Conservation (phyloP, 2,113 vertebrate species). For the Amazona guildingii region DNA sequence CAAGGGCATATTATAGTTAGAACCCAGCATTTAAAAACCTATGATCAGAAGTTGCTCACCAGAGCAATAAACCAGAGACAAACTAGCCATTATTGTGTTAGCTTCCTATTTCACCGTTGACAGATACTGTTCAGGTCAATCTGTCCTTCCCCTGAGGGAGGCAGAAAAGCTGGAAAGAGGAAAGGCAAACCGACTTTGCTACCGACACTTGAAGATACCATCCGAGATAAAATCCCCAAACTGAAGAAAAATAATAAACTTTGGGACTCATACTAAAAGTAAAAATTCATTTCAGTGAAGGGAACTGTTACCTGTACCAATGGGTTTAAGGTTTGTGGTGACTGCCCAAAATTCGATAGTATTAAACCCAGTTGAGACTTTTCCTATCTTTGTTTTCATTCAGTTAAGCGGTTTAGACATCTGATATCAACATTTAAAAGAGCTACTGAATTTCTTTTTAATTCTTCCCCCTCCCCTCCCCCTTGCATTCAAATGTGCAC, state of each 20-base stretch:
- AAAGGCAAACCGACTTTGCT: neutral
- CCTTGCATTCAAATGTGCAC: neutral
- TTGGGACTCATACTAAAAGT: neutral
- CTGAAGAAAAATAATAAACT: neutral
- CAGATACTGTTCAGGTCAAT: neutral
- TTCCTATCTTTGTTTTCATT: neutral
- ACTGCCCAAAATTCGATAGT: neutral
- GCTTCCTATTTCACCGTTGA: neutral
- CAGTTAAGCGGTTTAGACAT: neutral
- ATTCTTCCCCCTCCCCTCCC: neutral
- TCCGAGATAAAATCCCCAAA: neutral
- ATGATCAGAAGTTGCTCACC: neutral
- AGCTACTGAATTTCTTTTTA: neutral
- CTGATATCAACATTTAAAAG: neutral
- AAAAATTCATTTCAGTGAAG: neutral
- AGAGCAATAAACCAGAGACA: neutral
- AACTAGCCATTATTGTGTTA: fast-evolving
- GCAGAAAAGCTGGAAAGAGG: neutral
- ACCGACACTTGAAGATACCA: neutral
- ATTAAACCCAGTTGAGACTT: neutral
- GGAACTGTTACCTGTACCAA: neutral
- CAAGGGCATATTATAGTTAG: neutral
- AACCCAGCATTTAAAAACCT: neutral
- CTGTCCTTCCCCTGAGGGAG: neutral
- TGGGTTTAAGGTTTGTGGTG: neutral